Base-by-base conservation (phyloP, 1,140 invertebrate genomes). In the Heliothis subflexa region DNA sequence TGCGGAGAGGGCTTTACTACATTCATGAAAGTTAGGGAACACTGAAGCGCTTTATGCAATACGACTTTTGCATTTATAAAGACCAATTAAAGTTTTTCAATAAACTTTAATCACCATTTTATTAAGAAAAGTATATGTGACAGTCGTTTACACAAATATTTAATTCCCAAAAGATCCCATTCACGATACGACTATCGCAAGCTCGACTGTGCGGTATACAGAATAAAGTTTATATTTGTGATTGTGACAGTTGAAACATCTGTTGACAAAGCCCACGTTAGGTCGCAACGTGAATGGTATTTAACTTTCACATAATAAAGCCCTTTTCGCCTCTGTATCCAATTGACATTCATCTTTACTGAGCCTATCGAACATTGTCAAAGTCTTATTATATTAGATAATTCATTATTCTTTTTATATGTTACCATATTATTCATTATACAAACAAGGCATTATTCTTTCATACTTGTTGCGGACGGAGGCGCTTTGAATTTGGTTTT, bases 341-440 rank as follows among this genome's bases (percentile, higher is more conserved):
- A 93, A 93, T 93, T 93, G 91, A 94, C 91, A 88, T 83, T 84
- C 82, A 81, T 84, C 50, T 73, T 74, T 50, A 85, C 86, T 85
- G 89, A 88, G 86, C 86, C 88, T 91, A 89, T 85, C 86, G 87
- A 86, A 89, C 90, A 89, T 89, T 89, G 89, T 92, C 90, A 92
- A 77, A 92, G 79, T 92, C 90, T 94, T 93, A 86, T 73, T 83
- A 94, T 89, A 94, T 91, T 91, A 93, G 88, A 92, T 93, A 90
- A 91, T 91, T 92, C 90, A 90, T 88, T 66, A 73, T 73, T 77
- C 61, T 64, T 76, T 77, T 91, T 91, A 75, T 91, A 78, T 78
- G 89, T 93, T 91, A 77, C 74, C 74, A 94, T 93, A 75, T 40
- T 40, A 40, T 75, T 75, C 86, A 92, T 93, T 93, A 93, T 88